Percentiles rank a stretch among this genome's conserved stretches.
Evolutionary conservation across 2,888 invertebrate genomes (phyloP).

Genomic region (Cremastobaeus sp.): DNA sequence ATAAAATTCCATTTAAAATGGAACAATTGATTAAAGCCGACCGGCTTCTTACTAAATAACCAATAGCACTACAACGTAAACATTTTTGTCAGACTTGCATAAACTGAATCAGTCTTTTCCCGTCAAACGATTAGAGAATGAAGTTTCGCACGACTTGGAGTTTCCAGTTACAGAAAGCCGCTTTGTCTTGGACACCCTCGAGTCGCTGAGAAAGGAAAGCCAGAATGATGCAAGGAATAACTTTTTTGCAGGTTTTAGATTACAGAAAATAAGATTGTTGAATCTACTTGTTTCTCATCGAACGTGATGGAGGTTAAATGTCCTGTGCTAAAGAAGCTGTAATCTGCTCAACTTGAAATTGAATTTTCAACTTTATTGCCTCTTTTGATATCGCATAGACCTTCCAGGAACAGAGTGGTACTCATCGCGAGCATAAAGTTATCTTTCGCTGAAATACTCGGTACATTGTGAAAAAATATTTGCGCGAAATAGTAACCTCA

Average conservation of each 20-base stretch:
- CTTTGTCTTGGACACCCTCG: constrained; percentile 61
- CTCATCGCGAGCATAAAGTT: too few species aligned
- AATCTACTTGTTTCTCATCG: constrained; percentile 70
- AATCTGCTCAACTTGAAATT: constrained; percentile 58
- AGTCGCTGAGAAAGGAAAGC: constrained; percentile 23
- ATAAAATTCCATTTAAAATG: background rate
- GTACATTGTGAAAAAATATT: too few species aligned
- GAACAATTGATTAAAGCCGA: too few species aligned
- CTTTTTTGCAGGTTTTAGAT: constrained; percentile 56
- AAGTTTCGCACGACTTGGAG: constrained; percentile 60
- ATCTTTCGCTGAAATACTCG: too few species aligned
- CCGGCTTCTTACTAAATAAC: too few species aligned
- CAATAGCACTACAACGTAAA: too few species aligned
- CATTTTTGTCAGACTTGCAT: constrained; percentile 14
- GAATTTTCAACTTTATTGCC: constrained; percentile 44
- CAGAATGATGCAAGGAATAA: constrained; percentile 40
- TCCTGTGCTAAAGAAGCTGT: constrained; percentile 61
- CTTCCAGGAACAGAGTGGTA: background rate
- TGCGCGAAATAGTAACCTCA: too few species aligned
- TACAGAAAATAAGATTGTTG: constrained; percentile 67
- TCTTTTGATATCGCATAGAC: constrained; percentile 30
- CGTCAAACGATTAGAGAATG: constrained; percentile 51
- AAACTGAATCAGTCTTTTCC: constrained; percentile 17
- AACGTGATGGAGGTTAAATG: constrained; percentile 68
- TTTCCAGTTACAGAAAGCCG: constrained; percentile 66